These are phyloP conservation scores for Epizoanthus stellaris DNA, from an alignment of 92 coral and sea anemone genomes.

Conservation along the genomic window DNA sequence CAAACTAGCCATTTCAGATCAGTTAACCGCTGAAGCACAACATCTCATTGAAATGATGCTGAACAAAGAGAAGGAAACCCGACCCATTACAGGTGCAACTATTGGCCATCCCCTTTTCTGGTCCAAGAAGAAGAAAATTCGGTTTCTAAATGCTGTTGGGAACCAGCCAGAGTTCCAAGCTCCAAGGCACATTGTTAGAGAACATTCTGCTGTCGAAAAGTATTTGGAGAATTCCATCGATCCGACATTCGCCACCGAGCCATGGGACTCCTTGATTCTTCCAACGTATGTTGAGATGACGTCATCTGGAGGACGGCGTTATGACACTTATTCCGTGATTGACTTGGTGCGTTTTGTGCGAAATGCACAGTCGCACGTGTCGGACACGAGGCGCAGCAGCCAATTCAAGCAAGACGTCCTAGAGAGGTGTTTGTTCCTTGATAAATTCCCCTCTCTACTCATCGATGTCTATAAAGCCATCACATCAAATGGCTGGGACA, in stretches of 20 bases:
- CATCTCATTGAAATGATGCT: slow-evolving; percentile 52
- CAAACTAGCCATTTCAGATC: slow-evolving; percentile 10
- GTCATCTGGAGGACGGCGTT: slow-evolving; percentile 23
- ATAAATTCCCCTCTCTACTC: slow-evolving; percentile 54
- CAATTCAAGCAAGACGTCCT: slow-evolving; percentile 32
- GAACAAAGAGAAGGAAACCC: slow-evolving; percentile 19
- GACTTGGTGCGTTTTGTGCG: slow-evolving; percentile 65
- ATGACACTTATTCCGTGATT: slow-evolving; percentile 41
- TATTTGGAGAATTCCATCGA: slow-evolving; percentile 16
- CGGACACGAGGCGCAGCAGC: slow-evolving; percentile 16
- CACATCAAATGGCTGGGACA: slow-evolving; percentile 56
- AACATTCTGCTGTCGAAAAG: slow-evolving; percentile 16
- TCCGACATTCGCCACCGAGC: background rate
- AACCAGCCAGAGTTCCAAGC: slow-evolving; percentile 55
- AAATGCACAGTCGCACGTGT: slow-evolving; percentile 53
- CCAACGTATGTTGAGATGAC: slow-evolving; percentile 43
- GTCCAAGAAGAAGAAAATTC: slow-evolving; percentile 52
- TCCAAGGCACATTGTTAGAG: slow-evolving; percentile 24
- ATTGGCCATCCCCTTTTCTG: slow-evolving; percentile 63
- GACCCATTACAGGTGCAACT: slow-evolving; percentile 48
- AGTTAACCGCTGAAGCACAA: slow-evolving; percentile 44
- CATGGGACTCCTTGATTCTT: slow-evolving; percentile 30
- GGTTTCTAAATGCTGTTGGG: slow-evolving; percentile 54
- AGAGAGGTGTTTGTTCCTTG: slow-evolving; percentile 37
- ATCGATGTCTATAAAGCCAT: slow-evolving; percentile 59